These are phyloP conservation scores for Otis tarda DNA, from an alignment of 2,113 vertebrate species.

Conservation along the genomic window DNA sequence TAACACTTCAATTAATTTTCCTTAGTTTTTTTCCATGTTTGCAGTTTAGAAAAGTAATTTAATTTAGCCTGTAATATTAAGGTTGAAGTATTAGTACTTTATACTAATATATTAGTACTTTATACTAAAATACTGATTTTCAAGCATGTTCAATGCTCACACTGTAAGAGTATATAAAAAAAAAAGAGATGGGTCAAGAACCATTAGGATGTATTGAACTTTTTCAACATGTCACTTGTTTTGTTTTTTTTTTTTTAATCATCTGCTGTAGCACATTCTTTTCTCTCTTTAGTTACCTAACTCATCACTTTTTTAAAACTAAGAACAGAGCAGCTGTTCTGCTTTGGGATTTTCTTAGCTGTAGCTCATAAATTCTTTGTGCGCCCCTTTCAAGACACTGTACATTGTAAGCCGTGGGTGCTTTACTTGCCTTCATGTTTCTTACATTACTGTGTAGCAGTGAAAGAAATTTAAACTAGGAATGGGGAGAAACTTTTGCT, in stretches of 20 bases:
- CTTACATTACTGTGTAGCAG: not conserved
- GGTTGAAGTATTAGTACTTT: too few species aligned
- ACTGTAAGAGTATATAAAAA: not conserved
- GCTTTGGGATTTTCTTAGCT: not conserved
- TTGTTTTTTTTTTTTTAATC: not conserved
- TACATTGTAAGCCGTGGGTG: not conserved
- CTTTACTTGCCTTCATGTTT: not conserved
- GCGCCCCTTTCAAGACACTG: not conserved
- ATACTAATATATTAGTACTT: too few species aligned
- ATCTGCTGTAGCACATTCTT: not conserved
- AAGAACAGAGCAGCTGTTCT: not conserved
- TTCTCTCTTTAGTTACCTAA: not conserved
- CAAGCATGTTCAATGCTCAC: not conserved
- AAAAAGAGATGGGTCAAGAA: not conserved
- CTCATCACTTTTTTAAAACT: not conserved
- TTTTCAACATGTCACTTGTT: not conserved
- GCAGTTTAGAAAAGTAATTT: not conserved
- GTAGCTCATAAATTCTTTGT: not conserved
- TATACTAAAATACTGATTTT: not conserved
- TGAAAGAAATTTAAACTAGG: not conserved
- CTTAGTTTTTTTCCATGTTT: not conserved
- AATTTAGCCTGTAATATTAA: not conserved
- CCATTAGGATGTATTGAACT: not conserved
- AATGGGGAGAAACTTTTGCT: not conserved
- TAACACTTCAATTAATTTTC: not conserved